A percentile compares a stretch with the other conserved stretches of the same genome.
These are phyloP conservation scores for Drosophila dives DNA, from an alignment of 2,888 invertebrate species.

Conservation along the genomic window DNA sequence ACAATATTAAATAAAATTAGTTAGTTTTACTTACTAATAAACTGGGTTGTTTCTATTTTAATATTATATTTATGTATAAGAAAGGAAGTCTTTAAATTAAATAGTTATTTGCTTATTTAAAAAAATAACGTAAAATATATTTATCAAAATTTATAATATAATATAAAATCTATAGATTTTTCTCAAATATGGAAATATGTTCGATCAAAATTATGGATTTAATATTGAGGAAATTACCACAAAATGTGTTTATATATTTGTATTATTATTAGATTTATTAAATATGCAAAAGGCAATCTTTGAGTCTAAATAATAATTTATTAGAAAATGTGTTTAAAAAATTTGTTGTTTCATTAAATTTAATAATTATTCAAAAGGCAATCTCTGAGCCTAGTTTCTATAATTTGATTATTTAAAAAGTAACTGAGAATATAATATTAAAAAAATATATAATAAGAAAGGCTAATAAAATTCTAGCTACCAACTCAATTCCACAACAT, in stretches of 20 bases:
- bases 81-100: not conserved
- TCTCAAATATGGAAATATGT: accelerated
- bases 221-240: not conserved
- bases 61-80: not conserved
- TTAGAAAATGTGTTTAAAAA: not conserved
- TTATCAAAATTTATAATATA: not conserved
- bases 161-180: not conserved
- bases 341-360: too few relatives aligned
- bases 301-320: not conserved
- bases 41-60: not conserved
- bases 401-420: not conserved
- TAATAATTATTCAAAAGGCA: not conserved
- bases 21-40: not conserved
- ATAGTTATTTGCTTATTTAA: not conserved
- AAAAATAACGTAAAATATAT: not conserved
- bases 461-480: not conserved
- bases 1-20: not conserved
- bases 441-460: not conserved
- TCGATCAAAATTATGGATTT: not conserved
- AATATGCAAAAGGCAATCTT: not conserved
- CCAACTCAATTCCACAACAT: not conserved
- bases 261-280: too few relatives aligned
- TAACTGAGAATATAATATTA: not conserved
- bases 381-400: not conserved
- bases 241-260: not conserved